Evolutionary conservation across 2,888 invertebrate species (phyloP).

Genomic region (Baronia brevicornis): DNA sequence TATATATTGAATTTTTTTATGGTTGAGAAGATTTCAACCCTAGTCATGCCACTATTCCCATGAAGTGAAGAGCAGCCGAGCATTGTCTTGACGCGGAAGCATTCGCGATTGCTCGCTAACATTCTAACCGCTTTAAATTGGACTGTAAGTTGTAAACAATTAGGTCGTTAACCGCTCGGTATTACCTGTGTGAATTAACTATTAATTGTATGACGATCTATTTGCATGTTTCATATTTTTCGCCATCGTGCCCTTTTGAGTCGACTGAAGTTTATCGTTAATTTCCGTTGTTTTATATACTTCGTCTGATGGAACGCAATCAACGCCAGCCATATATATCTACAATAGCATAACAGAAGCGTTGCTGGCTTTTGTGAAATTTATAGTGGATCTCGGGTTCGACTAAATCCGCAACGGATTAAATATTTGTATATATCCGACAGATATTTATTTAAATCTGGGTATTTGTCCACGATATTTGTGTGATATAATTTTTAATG

Average conservation of each 20-base stretch:
- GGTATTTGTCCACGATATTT: no score
- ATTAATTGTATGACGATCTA: constrained; percentile 14
- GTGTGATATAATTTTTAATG: no score
- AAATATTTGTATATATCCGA: no score
- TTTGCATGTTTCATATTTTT: constrained; percentile 14
- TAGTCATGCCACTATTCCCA: constrained; percentile 46
- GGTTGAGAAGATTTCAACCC: constrained; percentile 28
- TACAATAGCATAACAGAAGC: no score
- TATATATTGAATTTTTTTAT: no score
- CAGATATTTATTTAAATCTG: no score
- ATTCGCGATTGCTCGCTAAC: constrained; percentile 17
- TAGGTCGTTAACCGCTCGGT: constrained; percentile 2
- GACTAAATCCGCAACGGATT: no score
- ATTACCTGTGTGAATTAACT: constrained; percentile 7
- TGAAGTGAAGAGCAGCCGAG: constrained; percentile 49
- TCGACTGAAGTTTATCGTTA: background rate
- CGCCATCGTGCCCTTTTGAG: constrained; percentile 6
- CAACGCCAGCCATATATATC: no score
- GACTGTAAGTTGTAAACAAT: constrained; percentile 3
- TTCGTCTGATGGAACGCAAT: no score
- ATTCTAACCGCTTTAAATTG: constrained; percentile 5
- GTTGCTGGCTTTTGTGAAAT: no score
- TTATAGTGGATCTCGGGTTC: no score
- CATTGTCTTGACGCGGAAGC: constrained; percentile 59
- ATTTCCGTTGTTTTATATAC: no score